Evolutionary conservation across 2,888 invertebrate genomes (phyloP).

Genomic region (Chrysolina oricalcia): DNA sequence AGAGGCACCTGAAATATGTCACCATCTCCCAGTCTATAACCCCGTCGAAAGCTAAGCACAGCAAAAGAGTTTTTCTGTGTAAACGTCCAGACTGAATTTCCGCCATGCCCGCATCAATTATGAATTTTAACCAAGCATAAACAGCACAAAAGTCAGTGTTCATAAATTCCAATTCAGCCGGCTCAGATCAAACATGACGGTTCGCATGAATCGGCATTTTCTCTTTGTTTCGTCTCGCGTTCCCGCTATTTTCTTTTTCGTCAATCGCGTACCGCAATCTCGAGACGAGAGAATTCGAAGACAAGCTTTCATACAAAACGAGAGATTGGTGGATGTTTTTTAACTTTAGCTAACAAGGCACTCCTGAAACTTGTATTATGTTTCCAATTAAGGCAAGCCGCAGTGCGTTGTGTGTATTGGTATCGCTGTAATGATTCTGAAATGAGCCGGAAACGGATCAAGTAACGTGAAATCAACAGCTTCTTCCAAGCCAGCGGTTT

Average conservation of each 20-base stretch:
- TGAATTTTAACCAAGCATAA: not conserved
- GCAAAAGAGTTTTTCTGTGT: no score
- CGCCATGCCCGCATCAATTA: constrained; percentile 19
- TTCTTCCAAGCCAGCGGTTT: no score
- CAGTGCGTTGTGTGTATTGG: not conserved
- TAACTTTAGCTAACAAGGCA: constrained; percentile 14
- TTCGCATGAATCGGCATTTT: constrained; percentile 27
- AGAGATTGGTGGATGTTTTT: constrained; percentile 31
- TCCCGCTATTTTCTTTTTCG: constrained; percentile 6
- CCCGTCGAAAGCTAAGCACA: no score
- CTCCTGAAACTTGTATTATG: constrained; percentile 18
- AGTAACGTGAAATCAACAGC: no score
- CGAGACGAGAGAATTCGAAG: not conserved
- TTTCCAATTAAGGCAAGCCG: constrained; percentile 20
- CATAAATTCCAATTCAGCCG: constrained; percentile 32
- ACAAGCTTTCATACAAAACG: constrained; percentile 21
- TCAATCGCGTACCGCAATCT: not conserved
- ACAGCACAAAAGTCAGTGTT: not conserved
- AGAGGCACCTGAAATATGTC: no score
- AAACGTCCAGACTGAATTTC: not conserved
- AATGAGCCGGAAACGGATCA: not conserved
- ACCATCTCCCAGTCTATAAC: no score
- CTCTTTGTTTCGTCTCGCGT: constrained; percentile 23
- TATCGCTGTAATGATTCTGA: not conserved
- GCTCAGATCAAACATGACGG: constrained; percentile 13